Conservation (phyloP, 2,888 invertebrate species). For the Hypsopygia costalis region DNA sequence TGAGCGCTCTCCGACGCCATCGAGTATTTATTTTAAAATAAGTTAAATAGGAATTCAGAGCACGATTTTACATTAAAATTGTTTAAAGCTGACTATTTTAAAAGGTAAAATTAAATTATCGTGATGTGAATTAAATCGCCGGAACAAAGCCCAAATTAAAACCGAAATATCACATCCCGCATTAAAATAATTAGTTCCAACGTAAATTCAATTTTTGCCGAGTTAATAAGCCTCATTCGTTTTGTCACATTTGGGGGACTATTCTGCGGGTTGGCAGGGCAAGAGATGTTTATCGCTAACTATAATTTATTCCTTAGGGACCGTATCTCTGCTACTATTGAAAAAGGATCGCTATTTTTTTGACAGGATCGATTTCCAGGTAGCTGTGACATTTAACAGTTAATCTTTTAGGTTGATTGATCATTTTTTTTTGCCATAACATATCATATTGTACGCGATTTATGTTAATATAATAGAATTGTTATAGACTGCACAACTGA, state of each 20-base stretch:
- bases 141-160: slow-evolving; percentile 13
- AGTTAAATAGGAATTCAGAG: no score
- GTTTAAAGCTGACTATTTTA: no score
- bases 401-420: no score
- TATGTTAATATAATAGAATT: no score
- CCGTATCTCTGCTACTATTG: slow-evolving; percentile 25
- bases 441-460: no score
- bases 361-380: slow-evolving; percentile 6
- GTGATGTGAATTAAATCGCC: slow-evolving; percentile 4
- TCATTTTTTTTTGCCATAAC: no score
- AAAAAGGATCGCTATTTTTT: slow-evolving; percentile 23
- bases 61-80: no score
- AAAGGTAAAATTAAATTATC: neutral
- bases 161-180: slow-evolving; percentile 20
- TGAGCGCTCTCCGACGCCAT: no score
- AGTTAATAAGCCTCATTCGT: slow-evolving; percentile 42
- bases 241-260: slow-evolving; percentile 48
- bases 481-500: no score
- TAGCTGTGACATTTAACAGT: slow-evolving; percentile 6
- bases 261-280: slow-evolving; percentile 46
- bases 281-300: slow-evolving; percentile 54
- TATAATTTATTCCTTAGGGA: slow-evolving; percentile 50
- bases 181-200: slow-evolving; percentile 30
- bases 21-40: no score
- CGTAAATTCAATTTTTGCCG: slow-evolving; percentile 48